Conservation (phyloP, 2,797 vertebrate species). For the Hydrocynus forskahlii region DNA sequence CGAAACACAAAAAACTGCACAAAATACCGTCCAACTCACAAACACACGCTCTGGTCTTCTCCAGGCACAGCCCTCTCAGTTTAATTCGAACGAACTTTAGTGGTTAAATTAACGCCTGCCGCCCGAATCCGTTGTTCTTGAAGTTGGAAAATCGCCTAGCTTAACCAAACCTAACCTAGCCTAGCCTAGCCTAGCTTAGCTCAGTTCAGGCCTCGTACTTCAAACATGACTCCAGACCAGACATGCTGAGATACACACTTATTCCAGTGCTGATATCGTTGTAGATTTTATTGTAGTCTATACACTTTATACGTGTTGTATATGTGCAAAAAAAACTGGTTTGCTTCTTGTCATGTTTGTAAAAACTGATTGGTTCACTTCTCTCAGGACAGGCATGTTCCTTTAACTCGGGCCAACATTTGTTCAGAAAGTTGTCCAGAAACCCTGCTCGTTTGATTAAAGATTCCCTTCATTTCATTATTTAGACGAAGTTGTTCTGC, state of each 20-base stretch:
- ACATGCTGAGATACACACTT: not conserved
- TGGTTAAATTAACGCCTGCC: not conserved
- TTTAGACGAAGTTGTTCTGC: too few relatives aligned
- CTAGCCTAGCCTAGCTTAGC: slow-evolving; percentile 3
- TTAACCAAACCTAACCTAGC: not conserved
- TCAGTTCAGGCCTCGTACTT: not conserved
- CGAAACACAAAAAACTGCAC: not conserved
- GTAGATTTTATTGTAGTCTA: not conserved
- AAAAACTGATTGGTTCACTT: not conserved
- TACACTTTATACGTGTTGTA: not conserved
- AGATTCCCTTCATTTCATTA: not conserved
- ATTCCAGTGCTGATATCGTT: not conserved
- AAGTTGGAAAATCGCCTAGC: slow-evolving; percentile 5
- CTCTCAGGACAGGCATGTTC: not conserved
- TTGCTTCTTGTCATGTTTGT: not conserved
- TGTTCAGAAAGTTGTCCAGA: not conserved
- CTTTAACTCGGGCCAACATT: not conserved
- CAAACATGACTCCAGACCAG: not conserved
- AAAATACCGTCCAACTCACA: not conserved
- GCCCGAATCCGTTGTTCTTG: not conserved
- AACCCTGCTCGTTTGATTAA: too few relatives aligned
- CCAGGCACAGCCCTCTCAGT: rapidly evolving
- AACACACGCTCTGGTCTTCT: not conserved
- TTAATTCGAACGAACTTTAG: not conserved
- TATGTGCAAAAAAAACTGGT: not conserved